These are phyloP conservation scores for Vannuccia rotundouncinata DNA, from an alignment of 2,888 invertebrate genomes.

Conservation along the genomic window DNA sequence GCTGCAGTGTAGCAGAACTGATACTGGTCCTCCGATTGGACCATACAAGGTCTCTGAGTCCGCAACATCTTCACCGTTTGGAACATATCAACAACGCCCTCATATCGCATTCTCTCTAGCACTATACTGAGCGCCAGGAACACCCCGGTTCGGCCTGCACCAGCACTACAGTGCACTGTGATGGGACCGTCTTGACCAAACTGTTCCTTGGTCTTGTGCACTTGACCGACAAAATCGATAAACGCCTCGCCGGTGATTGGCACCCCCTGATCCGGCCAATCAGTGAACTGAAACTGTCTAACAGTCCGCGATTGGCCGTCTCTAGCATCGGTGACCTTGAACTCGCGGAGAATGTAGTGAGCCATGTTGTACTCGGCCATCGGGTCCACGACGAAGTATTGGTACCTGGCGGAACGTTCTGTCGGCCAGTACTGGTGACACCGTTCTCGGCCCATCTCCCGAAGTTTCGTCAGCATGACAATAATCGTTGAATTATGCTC, in stretches of 20 bases:
- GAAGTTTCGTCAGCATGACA: slow-evolving; percentile 95
- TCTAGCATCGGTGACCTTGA: slow-evolving; percentile 93
- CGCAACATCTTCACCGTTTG: slow-evolving; percentile 94
- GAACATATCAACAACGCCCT: slow-evolving; percentile 96
- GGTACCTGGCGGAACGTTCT: slow-evolving; percentile 89
- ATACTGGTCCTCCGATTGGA: slow-evolving; percentile 93
- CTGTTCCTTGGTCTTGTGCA: slow-evolving; percentile 98
- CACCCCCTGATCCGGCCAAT: slow-evolving; percentile 66
- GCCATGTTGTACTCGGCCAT: slow-evolving; percentile 99
- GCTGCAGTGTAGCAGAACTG: slow-evolving; percentile 99
- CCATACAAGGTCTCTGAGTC: slow-evolving; percentile 97
- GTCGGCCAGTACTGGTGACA: slow-evolving; percentile 99
- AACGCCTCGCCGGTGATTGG: slow-evolving; percentile 97
- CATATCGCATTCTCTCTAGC: slow-evolving; percentile 95
- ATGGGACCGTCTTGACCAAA: slow-evolving; percentile 99
- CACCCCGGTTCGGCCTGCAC: slow-evolving; percentile 94
- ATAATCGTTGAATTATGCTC: slow-evolving; percentile 98
- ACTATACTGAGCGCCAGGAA: slow-evolving; percentile 96
- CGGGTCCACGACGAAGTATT: slow-evolving; percentile 95
- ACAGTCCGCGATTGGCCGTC: slow-evolving; percentile 79
- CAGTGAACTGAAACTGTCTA: slow-evolving; percentile 59
- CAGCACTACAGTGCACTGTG: slow-evolving; percentile 79
- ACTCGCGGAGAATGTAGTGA: slow-evolving; percentile 93
- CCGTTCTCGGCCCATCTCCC: slow-evolving; percentile 91
- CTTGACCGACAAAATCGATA: slow-evolving; percentile 97